Percentiles rank a stretch among this genome's conserved stretches.
Conservation (phyloP, 2,888 invertebrate species). For the Ceratothoa steindachneri region DNA sequence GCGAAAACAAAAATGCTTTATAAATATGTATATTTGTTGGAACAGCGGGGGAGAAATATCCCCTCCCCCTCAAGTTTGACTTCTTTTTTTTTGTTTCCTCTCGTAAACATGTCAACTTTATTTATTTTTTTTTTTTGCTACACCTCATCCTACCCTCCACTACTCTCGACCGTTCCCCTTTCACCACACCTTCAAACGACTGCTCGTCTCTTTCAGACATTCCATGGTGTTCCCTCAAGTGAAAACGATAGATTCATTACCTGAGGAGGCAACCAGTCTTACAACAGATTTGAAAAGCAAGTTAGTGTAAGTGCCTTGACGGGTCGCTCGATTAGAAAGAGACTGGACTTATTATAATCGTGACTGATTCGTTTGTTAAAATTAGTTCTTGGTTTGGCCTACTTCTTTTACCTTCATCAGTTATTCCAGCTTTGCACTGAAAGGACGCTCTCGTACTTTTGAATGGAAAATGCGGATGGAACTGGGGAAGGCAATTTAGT, state of each 20-base stretch:
- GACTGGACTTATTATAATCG: background rate
- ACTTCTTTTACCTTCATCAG: background rate
- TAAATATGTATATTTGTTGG: no score
- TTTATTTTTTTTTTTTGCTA: background rate
- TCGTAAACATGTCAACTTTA: background rate
- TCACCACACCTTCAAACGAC: conserved; percentile 32
- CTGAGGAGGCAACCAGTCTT: conserved; percentile 44
- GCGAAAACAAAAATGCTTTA: no score
- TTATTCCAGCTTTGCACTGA: background rate
- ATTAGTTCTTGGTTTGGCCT: conserved; percentile 3
- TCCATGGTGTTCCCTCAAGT: conserved; percentile 48
- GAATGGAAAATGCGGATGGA: background rate
- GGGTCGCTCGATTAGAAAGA: conserved; percentile 5
- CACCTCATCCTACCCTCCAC: background rate
- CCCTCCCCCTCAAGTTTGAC: no score
- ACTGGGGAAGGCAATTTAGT: background rate
- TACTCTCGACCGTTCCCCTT: background rate
- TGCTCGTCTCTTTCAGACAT: conserved; percentile 47
- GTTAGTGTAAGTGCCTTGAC: conserved; percentile 43
- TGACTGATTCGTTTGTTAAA: background rate
- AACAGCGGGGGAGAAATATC: no score
- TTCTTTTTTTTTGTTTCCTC: background rate
- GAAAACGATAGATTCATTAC: conserved; percentile 48
- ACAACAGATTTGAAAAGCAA: conserved; percentile 47
- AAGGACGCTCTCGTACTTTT: background rate